Percentiles rank a stretch among this genome's conserved stretches.
phyloP scores from a whole-genome alignment of 2,888 invertebrate species.

The Saturnia pavonia region DNA sequence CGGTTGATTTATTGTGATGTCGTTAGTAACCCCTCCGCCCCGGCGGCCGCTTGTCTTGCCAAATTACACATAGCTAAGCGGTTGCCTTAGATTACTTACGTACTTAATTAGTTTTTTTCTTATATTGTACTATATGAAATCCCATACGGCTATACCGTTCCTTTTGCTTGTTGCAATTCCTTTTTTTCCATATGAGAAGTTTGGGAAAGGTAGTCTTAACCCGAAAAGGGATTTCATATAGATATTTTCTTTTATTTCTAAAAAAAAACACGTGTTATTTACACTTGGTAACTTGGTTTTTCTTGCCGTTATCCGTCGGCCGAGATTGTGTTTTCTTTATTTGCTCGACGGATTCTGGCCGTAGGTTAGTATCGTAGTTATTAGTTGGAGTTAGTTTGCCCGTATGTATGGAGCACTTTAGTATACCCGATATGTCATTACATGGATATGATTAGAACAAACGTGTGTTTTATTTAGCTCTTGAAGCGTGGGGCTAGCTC shows the following conservation, averaged over 20 bases:
- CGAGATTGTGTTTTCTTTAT: constrained; percentile 28
- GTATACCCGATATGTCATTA: constrained; percentile 77
- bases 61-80: constrained; percentile 52
- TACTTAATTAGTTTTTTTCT: constrained; percentile 62
- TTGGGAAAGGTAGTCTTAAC: constrained; percentile 40
- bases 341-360: constrained; percentile 49
- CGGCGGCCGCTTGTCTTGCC: constrained; percentile 68
- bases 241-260: constrained; percentile 7
- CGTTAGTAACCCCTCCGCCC: constrained; percentile 49
- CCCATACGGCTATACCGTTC: constrained; percentile 27
- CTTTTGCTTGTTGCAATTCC: constrained; percentile 21
- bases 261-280: constrained; percentile 48
- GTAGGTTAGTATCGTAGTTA: constrained; percentile 57
- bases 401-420: constrained; percentile 75
- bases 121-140: constrained; percentile 37
- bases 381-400: constrained; percentile 72
- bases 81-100: constrained; percentile 49
- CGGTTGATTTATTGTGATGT: constrained; percentile 72
- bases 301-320: constrained; percentile 45
- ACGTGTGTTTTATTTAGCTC: constrained; percentile 78
- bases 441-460: constrained; percentile 78
- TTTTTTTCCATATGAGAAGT: constrained; percentile 22
- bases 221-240: constrained; percentile 21
- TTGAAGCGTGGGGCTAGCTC: constrained; percentile 55
- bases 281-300: constrained; percentile 60